phyloP scores from a whole-genome alignment of 2,797 vertebrate genomes.

The Leptodactylus fallax region DNA sequence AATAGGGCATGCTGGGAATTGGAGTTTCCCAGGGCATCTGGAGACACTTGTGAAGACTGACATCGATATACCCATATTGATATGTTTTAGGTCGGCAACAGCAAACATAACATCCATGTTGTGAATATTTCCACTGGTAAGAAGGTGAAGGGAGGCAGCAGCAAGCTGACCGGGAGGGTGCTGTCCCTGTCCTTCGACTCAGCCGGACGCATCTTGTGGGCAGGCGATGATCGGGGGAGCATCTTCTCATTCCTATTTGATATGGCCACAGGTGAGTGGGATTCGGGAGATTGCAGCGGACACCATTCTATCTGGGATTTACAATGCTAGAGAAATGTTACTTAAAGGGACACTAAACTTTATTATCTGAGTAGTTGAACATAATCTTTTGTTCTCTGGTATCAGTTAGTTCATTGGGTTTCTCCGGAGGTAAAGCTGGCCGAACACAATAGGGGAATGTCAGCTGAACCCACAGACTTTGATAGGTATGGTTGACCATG shows the following conservation, averaged over 20 bases:
- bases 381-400: no score
- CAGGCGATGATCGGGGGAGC: slow-evolving; percentile 89
- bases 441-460: no score
- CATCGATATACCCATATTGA: background rate
- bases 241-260: slow-evolving; percentile 95
- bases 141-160: slow-evolving; percentile 91
- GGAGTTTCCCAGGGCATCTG: background rate
- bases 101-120: slow-evolving; percentile 90
- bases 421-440: no score
- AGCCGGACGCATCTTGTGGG: slow-evolving; percentile 91
- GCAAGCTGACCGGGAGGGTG: slow-evolving; percentile 90
- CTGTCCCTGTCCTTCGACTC: slow-evolving; percentile 92
- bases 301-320: no score
- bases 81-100: slow-evolving; percentile 85
- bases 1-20: no score
- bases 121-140: slow-evolving; percentile 96
- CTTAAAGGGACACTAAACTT: no score
- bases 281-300: no score
- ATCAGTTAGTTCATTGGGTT: no score
- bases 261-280: slow-evolving; percentile 87
- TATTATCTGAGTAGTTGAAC: no score
- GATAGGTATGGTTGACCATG: no score
- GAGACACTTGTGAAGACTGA: background rate
- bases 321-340: no score
- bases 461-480: no score